These are phyloP conservation scores for Neoscelio sp. DNA, from an alignment of 2,888 invertebrate species.

Conservation along the genomic window DNA sequence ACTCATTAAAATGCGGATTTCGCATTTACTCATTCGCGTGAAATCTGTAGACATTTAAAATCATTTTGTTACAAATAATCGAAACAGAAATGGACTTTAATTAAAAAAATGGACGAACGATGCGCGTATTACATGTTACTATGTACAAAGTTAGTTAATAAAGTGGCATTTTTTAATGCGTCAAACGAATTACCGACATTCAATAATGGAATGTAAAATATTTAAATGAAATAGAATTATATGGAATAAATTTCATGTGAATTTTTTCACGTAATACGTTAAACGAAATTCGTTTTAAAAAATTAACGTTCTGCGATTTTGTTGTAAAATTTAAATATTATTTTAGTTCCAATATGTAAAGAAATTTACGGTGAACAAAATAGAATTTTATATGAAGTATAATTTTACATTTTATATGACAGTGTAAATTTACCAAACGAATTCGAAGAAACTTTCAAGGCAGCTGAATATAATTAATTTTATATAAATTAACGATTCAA, in stretches of 20 bases:
- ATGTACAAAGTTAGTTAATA: slow-evolving; percentile 51
- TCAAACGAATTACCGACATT: slow-evolving; percentile 45
- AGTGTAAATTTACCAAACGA: too few species aligned
- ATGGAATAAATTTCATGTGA: slow-evolving; percentile 13
- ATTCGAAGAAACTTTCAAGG: too few species aligned
- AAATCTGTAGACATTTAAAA: slow-evolving; percentile 57
- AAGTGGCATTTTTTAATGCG: slow-evolving; percentile 43
- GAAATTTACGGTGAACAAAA: too few species aligned
- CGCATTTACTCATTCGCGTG: too few species aligned
- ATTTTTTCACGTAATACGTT: slow-evolving; percentile 14
- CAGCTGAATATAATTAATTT: too few species aligned
- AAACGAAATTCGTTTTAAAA: neutral
- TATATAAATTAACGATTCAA: too few species aligned
- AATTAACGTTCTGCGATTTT: slow-evolving; percentile 3
- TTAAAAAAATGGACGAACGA: slow-evolving; percentile 56
- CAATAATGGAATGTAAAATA: slow-evolving; percentile 35
- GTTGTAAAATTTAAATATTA: too few species aligned
- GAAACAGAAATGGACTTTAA: slow-evolving; percentile 56
- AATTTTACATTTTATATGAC: too few species aligned
- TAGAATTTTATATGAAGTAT: too few species aligned
- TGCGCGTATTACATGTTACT: slow-evolving; percentile 40
- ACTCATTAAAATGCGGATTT: slow-evolving; percentile 4
- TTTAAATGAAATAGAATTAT: slow-evolving; percentile 33
- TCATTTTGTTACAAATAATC: slow-evolving; percentile 60
- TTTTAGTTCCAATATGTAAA: too few species aligned